Percentiles rank a stretch among this genome's conserved stretches.
Evolutionary conservation across 1,140 invertebrate species (phyloP).

Genomic region (Frieseomelitta varia): DNA sequence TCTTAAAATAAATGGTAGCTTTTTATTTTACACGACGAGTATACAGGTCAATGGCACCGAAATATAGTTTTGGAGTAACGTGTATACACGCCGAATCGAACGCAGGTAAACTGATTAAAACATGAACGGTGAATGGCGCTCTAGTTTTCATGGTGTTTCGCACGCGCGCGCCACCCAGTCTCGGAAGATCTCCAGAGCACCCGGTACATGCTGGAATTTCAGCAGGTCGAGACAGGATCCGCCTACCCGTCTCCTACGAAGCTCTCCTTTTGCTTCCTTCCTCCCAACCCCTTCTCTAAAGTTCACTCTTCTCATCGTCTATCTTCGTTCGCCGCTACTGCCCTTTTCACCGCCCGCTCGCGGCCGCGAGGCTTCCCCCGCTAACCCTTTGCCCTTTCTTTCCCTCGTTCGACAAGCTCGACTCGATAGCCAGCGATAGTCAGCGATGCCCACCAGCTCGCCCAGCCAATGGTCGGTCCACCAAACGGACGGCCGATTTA

Average conservation of each 20-base stretch:
- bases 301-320: neutral
- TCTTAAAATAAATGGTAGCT: too few relatives aligned
- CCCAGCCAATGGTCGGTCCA: neutral
- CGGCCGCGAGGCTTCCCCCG: neutral
- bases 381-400: neutral
- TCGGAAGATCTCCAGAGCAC: conserved; percentile 30
- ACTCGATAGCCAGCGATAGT: neutral
- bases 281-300: too few relatives aligned
- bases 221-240: conserved; percentile 51
- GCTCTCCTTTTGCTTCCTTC: conserved; percentile 15
- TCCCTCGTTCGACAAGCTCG: neutral
- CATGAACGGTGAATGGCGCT: neutral
- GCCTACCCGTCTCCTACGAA: conserved; percentile 43
- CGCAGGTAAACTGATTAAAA: conserved; percentile 20
- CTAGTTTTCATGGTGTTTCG: conserved; percentile 39
- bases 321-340: neutral
- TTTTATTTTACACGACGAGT: too few relatives aligned
- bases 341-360: neutral
- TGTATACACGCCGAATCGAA: too few relatives aligned
- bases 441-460: neutral
- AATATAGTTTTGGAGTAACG: too few relatives aligned
- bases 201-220: conserved; percentile 55
- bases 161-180: neutral
- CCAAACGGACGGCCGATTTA: neutral
- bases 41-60: too few relatives aligned